Evolutionary conservation across 2,113 vertebrate genomes (phyloP), one percentile per base, ranked within the genome.

Genomic region (Halcyon malimbica): DNA sequence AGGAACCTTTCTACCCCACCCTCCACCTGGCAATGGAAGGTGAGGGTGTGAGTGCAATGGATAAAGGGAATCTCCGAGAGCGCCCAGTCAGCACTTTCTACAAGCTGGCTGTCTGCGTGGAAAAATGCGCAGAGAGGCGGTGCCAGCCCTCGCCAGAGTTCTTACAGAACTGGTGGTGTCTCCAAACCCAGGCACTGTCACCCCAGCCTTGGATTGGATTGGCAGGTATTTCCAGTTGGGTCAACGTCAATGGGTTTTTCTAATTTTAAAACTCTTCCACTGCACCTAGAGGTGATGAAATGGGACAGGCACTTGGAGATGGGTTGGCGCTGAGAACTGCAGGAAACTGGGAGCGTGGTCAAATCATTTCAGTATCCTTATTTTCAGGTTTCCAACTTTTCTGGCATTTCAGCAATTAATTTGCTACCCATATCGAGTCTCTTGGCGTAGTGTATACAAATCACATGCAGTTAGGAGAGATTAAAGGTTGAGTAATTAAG

Each of bases 321-420:
- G 28, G 62, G 50, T 18, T 87, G 90, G 77, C 68, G 81, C 10
- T 3, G 35, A 60, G 69, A 37, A 9, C 11, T 42, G 14, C 78
- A 93, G 68, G 79, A 81, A 94, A 81, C 83, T 23, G 69, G 83
- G 87, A 91, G 68, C 59, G 63, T 60, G 74, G 25, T 39, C 78
- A 90, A 64, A 46, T 65, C 39, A 20, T n/a, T 81, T 57, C 29
- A 25, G 41, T 16, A 8, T 25, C 65, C 76, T 86, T 13, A n/a
- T 44, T 62, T 79, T 37, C 76, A 56, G 51, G 50, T 60, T 50
- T 65, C 83, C 73, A 83, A 2, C 70, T 86, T 57, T 85, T 39
- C 78, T 93, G 81, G 90, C 63, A 77, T 25, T 59, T 54, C 10
- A 42, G 4, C 33, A 39, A 41, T 37, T 9, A 3, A 39, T 11